phyloP scores from a whole-genome alignment of 2,797 vertebrate species.

The Paguma larvata region DNA sequence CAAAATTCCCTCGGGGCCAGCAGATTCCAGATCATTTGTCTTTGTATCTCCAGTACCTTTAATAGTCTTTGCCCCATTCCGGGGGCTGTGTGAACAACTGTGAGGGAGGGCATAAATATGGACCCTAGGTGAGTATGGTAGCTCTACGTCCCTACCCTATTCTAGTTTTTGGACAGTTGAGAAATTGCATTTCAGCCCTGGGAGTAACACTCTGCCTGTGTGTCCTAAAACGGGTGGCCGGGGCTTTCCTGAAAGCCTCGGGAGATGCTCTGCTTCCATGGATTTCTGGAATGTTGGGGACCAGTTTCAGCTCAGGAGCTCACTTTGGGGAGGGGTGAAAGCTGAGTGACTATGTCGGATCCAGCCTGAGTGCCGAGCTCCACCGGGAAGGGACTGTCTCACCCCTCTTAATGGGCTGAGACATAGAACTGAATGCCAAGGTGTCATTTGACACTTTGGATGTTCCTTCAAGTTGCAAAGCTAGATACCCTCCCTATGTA shows the following conservation, averaged over 20 bases:
- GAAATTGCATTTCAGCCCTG: background rate
- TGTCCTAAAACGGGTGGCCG: background rate
- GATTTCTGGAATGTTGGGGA: background rate
- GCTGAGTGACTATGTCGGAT: background rate
- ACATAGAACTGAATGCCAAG: background rate
- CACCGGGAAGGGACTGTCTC: background rate
- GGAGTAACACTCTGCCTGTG: background rate
- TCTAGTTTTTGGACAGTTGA: background rate
- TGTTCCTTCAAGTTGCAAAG: background rate
- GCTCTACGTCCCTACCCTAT: background rate
- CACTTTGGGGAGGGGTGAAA: background rate
- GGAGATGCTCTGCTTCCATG: background rate
- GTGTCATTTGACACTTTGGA: background rate
- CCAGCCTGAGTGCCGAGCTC: background rate
- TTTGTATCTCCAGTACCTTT: slow-evolving; percentile 7
- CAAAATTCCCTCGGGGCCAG: too few species aligned
- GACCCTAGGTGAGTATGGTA: background rate
- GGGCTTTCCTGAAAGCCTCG: background rate
- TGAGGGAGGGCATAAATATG: background rate
- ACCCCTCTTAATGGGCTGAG: background rate
- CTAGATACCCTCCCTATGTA: background rate
- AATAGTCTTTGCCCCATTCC: background rate
- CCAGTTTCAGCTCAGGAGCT: background rate
- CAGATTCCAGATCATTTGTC: background rate
- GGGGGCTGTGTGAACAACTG: background rate